Evolutionary conservation across 1,140 invertebrate species (phyloP).

Genomic region (Drosophila bocki): DNA sequence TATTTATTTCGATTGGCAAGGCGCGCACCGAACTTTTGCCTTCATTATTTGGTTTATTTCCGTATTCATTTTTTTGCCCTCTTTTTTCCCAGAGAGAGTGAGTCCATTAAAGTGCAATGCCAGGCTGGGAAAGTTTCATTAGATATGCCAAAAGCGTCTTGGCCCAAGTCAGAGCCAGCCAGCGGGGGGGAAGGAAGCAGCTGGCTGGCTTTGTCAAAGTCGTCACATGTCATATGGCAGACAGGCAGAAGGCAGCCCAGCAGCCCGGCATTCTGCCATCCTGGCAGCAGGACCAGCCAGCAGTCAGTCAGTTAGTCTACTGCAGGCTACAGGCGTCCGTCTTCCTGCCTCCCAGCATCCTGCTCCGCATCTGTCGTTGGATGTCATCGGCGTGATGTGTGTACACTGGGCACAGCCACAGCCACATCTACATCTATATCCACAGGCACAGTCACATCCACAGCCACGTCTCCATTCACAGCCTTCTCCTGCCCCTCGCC

Average conservation of each 20-base stretch:
- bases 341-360: constrained; percentile 13
- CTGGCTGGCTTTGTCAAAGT: constrained; percentile 68
- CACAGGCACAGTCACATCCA: constrained; percentile 2
- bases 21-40: constrained; percentile 40
- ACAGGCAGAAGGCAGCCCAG: constrained; percentile 22
- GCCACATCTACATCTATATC: background rate
- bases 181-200: constrained; percentile 19
- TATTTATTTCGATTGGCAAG: constrained; percentile 61
- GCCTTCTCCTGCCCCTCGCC: background rate
- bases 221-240: constrained; percentile 62
- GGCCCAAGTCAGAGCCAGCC: constrained; percentile 36
- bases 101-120: constrained; percentile 66
- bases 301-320: constrained; percentile 45
- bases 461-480: constrained; percentile 4
- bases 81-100: background rate
- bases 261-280: constrained; percentile 28
- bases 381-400: constrained; percentile 49
- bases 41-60: constrained; percentile 18
- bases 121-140: constrained; percentile 62
- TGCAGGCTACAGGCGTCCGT: constrained; percentile 46
- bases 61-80: background rate
- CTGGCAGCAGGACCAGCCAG: constrained; percentile 26
- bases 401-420: constrained; percentile 24
- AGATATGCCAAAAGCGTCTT: constrained; percentile 69
- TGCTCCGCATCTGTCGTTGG: constrained; percentile 33